phyloP scores from a whole-genome alignment of 2,888 invertebrate genomes.

The Leptopilina syphax region DNA sequence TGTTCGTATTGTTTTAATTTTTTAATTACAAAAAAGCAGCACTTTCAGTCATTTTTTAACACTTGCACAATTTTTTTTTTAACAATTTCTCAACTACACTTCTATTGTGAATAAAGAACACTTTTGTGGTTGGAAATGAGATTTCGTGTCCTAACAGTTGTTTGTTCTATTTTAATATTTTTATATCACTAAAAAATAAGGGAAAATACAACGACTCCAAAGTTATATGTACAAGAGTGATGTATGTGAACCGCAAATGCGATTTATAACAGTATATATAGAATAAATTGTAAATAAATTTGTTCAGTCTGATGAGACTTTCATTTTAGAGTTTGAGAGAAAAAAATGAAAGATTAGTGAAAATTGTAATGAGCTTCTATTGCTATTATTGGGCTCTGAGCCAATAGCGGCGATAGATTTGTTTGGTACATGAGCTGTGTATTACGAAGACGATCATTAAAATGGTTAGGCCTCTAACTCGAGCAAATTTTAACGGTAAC shows the following conservation, averaged over 20 bases:
- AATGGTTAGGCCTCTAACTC: conserved; percentile 39
- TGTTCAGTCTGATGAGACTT: conserved; percentile 60
- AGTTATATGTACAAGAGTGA: conserved; percentile 53
- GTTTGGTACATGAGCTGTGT: background rate
- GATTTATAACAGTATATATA: conserved; percentile 63
- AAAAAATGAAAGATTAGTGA: conserved; percentile 26
- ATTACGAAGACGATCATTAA: conserved; percentile 43
- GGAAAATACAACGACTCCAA: conserved; percentile 53
- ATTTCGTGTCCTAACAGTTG: background rate
- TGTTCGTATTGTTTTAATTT: background rate
- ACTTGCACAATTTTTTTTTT: conserved; percentile 29
- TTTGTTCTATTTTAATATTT: background rate
- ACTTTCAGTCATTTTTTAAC: background rate
- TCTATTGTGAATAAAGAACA: background rate
- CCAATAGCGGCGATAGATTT: background rate
- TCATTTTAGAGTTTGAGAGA: conserved; percentile 57
- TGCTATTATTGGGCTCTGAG: background rate
- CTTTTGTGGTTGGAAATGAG: background rate
- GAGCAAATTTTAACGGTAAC: conserved; percentile 41
- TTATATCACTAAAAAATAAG: background rate
- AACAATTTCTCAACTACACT: conserved; percentile 54
- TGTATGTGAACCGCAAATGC: conserved; percentile 52
- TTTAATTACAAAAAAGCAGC: background rate
- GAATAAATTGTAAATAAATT: conserved; percentile 63
- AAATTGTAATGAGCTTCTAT: conserved; percentile 26